These are phyloP conservation scores for Gryllus longicercus DNA, from an alignment of 2,888 invertebrate genomes.

Conservation along the genomic window DNA sequence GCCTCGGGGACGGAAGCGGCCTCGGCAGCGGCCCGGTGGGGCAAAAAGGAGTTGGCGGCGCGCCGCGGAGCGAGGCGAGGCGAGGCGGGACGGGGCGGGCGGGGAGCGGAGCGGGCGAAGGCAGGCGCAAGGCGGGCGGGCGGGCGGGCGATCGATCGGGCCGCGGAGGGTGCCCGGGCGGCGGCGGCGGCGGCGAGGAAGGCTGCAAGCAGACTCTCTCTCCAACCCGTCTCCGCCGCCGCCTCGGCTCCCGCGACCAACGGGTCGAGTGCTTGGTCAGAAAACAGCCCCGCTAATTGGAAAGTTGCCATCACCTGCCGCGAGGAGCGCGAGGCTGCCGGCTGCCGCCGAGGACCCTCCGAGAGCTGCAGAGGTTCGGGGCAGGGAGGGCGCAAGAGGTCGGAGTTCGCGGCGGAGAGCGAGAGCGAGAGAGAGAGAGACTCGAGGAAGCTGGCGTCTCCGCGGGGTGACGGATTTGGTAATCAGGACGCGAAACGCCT, in stretches of 20 bases:
- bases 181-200: constrained; percentile 22
- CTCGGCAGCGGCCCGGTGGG: too few species aligned
- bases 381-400: too few species aligned
- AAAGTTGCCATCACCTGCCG: constrained; percentile 27
- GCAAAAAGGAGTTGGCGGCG: neutral
- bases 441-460: too few species aligned
- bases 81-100: neutral
- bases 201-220: constrained; percentile 19
- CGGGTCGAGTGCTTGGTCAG: constrained; percentile 32
- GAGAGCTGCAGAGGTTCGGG: too few species aligned
- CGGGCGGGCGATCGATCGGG: constrained; percentile 24
- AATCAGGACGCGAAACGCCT: too few species aligned
- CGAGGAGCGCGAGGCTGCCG: neutral
- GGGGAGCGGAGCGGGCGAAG: neutral
- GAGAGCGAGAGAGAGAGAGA: too few species aligned
- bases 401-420: too few species aligned
- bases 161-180: constrained; percentile 7
- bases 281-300: constrained; percentile 32
- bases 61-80: neutral
- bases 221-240: neutral
- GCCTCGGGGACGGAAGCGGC: too few species aligned
- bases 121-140: constrained; percentile 19
- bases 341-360: too few species aligned
- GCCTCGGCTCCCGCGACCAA: neutral
- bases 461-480: too few species aligned